Percentiles rank a stretch among this genome's conserved stretches.
phyloP scores from a whole-genome alignment of 2,797 vertebrate species.

The Xenopus petersii region DNA sequence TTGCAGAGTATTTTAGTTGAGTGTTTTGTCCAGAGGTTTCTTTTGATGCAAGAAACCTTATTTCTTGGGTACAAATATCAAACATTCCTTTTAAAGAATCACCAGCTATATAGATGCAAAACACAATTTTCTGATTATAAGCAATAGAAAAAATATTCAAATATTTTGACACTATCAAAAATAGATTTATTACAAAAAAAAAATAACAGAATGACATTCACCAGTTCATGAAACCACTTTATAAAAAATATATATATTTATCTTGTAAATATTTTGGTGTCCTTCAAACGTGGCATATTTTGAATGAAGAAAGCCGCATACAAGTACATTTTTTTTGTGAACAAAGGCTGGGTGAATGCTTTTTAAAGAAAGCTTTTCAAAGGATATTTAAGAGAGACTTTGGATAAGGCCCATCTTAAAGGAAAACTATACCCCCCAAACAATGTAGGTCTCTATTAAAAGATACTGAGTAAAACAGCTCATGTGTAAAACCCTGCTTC shows the following conservation, averaged over 20 bases:
- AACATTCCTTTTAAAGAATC: conserved; percentile 38
- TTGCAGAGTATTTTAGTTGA: no score
- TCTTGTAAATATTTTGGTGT: conserved; percentile 37
- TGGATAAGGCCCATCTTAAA: conserved; percentile 14
- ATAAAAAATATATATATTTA: not conserved
- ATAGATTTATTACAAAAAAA: conserved; percentile 25
- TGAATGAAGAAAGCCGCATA: not conserved
- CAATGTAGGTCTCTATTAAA: no score
- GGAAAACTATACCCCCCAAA: no score
- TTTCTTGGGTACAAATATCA: conserved; percentile 29
- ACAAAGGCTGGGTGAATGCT: not conserved
- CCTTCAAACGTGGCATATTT: conserved; percentile 14
- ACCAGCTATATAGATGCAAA: conserved; percentile 20
- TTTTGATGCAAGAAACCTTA: not conserved
- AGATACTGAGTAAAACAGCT: no score
- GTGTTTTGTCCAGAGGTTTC: not conserved
- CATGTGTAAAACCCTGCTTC: no score
- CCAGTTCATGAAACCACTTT: conserved; percentile 1
- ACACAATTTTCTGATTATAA: not conserved
- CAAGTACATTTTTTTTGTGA: conserved; percentile 2
- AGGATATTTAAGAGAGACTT: conserved; percentile 11
- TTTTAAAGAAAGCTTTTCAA: not conserved
- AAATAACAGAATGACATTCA: not conserved
- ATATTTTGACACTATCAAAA: conserved; percentile 20
- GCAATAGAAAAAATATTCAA: conserved; percentile 9